phyloP scores from a whole-genome alignment of 2,113 vertebrate genomes.

The Caracal caracal region DNA sequence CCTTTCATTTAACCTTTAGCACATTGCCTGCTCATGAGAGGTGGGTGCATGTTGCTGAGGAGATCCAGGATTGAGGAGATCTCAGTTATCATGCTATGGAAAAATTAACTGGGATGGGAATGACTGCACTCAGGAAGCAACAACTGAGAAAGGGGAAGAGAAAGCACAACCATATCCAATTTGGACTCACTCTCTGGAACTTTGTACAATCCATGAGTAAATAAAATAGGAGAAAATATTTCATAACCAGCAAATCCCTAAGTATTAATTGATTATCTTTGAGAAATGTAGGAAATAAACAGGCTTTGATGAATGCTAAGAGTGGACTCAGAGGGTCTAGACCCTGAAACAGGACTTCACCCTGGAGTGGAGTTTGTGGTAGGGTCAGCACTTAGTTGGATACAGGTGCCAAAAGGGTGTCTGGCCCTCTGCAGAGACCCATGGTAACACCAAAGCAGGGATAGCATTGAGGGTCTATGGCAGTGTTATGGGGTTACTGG shows the following conservation, averaged over 20 bases:
- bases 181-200: not conserved
- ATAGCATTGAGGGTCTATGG: no score
- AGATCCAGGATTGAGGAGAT: not conserved
- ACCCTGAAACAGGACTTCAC: not conserved
- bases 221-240: not conserved
- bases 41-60: not conserved
- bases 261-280: not conserved
- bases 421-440: not conserved
- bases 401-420: not conserved
- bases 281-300: not conserved
- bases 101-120: not conserved
- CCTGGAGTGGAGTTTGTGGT: not conserved
- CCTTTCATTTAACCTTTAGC: not conserved
- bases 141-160: not conserved
- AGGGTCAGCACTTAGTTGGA: not conserved
- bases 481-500: not conserved
- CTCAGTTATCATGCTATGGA: not conserved
- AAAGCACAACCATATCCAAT: not conserved
- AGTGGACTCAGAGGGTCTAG: not conserved
- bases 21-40: not conserved
- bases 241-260: not conserved
- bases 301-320: not conserved
- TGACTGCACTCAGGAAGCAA: not conserved
- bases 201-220: not conserved
- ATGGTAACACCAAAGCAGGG: not conserved